phyloP scores from a whole-genome alignment of 1,140 invertebrate genomes.

The Atta colombica region DNA sequence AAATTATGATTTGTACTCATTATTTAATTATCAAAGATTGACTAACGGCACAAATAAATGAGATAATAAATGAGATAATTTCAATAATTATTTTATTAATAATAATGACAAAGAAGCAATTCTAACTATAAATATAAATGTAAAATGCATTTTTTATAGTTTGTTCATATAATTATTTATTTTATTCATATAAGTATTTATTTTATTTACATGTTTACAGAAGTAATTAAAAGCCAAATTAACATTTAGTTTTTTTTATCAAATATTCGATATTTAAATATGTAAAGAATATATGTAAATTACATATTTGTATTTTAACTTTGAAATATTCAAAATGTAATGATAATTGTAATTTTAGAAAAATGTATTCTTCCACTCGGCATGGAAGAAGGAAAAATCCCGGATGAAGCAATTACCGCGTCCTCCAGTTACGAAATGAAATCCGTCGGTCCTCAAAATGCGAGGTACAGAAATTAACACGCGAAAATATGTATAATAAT shows the following conservation, averaged over 20 bases:
- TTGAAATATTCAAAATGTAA: not conserved
- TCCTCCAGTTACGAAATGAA: constrained; percentile 96
- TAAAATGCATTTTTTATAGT: not conserved
- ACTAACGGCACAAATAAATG: not conserved
- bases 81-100: constrained; percentile 11
- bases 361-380: constrained; percentile 93
- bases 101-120: not conserved
- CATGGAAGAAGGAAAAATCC: constrained; percentile 96
- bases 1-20: not conserved
- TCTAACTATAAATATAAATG: not conserved
- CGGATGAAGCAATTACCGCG: constrained; percentile 94
- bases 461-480: constrained; percentile 88
- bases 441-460: constrained; percentile 96
- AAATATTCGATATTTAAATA: constrained; percentile 13
- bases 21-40: not conserved
- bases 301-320: not conserved
- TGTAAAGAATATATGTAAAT: not conserved
- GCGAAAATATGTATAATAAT: not conserved
- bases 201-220: not conserved
- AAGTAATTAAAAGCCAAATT: not conserved
- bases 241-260: not conserved
- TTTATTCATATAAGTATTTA: not conserved
- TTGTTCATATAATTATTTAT: too few species aligned
- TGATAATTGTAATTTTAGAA: constrained; percentile 45
- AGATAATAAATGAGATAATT: not conserved